phyloP scores from a whole-genome alignment of 2,797 vertebrate species.

The Tenualosa ilisha region DNA sequence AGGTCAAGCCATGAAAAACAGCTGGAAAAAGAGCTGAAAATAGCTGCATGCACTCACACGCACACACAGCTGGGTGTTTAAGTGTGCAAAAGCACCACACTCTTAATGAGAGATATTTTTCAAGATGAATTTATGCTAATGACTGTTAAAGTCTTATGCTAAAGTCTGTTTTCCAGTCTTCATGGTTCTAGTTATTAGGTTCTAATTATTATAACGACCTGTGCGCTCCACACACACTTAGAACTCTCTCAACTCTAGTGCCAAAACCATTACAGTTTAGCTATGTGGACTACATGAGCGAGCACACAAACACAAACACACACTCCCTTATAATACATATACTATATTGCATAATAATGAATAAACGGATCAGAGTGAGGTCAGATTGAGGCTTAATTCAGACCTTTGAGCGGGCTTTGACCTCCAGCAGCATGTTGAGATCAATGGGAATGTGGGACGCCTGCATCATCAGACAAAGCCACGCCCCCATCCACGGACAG shows the following conservation, averaged over 20 bases:
- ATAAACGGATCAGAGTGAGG: background rate
- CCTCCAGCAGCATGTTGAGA: slow-evolving; percentile 96
- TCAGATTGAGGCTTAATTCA: slow-evolving; percentile 25
- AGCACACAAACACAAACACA: background rate
- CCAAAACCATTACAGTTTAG: too few relatives aligned
- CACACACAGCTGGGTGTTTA: background rate
- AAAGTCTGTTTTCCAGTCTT: background rate
- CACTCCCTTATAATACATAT: background rate
- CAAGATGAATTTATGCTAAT: background rate
- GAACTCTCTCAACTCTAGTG: too few relatives aligned
- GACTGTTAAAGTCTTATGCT: too few relatives aligned
- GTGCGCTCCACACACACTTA: too few relatives aligned
- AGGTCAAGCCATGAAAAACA: background rate
- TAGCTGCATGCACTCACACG: too few relatives aligned
- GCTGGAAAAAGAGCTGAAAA: background rate
- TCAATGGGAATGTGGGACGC: slow-evolving; percentile 97
- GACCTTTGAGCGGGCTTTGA: slow-evolving; percentile 94
- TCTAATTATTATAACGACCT: background rate
- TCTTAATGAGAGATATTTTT: background rate
- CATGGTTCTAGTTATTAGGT: background rate
- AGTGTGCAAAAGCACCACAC: background rate
- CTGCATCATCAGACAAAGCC: slow-evolving; percentile 99
- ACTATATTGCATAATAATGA: background rate
- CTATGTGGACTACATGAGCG: too few relatives aligned
- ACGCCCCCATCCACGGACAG: slow-evolving; percentile 98